Conservation (phyloP, 2,888 invertebrate species). For the Drosophila nr. perissopoda region DNA sequence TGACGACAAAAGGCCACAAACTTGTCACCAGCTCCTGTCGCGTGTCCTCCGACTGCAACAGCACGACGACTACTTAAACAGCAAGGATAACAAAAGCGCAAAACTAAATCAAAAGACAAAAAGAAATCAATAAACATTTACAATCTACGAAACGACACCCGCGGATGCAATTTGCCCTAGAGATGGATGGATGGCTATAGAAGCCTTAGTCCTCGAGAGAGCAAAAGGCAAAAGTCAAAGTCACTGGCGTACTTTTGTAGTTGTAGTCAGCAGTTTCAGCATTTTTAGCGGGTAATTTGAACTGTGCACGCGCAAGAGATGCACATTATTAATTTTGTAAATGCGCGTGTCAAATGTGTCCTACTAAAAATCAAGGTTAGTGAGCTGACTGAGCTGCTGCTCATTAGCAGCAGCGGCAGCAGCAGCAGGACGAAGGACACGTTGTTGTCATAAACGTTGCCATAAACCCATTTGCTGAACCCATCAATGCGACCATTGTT, state of each 20-base stretch:
- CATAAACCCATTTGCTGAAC: conserved; percentile 63
- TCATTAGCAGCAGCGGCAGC: conserved; percentile 46
- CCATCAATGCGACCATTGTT: conserved; percentile 70
- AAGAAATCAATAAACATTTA: conserved; percentile 72
- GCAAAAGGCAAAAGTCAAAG: conserved; percentile 36
- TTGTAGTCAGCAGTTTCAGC: neutral
- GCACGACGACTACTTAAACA: conserved; percentile 79
- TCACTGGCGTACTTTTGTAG: conserved; percentile 13
- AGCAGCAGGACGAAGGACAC: conserved; percentile 51
- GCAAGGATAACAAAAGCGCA: conserved; percentile 35
- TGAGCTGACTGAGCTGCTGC: conserved; percentile 37
- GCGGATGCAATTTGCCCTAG: conserved; percentile 48
- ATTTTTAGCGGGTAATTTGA: conserved; percentile 23
- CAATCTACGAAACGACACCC: conserved; percentile 65
- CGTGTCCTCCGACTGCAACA: conserved; percentile 76
- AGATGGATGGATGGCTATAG: neutral
- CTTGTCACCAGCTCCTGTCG: conserved; percentile 80
- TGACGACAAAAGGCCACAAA: conserved; percentile 45
- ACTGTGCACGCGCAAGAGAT: conserved; percentile 59
- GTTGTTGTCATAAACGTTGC: conserved; percentile 39
- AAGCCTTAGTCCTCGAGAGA: neutral
- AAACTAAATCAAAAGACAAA: conserved; percentile 63
- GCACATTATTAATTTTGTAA: conserved; percentile 73
- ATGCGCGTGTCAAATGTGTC: conserved; percentile 77
- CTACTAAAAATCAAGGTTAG: conserved; percentile 70